Base-by-base conservation (phyloP, 2,797 vertebrate genomes). In the Psittacula derbiana region DNA sequence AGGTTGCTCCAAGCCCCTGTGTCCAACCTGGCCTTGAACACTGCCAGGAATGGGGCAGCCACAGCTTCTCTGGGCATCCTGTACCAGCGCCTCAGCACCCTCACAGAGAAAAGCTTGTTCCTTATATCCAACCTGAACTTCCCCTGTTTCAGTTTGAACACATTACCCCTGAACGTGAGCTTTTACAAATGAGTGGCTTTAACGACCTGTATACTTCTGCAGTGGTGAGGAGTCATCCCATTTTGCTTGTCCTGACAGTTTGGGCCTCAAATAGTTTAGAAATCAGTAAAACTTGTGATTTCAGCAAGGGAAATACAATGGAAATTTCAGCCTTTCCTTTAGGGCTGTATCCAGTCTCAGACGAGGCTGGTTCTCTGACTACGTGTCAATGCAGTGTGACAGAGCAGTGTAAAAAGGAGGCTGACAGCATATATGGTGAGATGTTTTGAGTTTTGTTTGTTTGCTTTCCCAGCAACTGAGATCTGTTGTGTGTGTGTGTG, bases 351-450 rank as follows among this genome's bases (percentile, higher is more conserved):
- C 10, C 47, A 36, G 0, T 28, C 15, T 72, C 53, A 24, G 67
- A 27, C 25, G 24, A 31, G 75, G 23, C 40, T 76, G 16, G 6
- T 55, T 86, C 38, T 80, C n/a, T 80, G 65, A 36, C 61, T 23
- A 2, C 2, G 0, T 17, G n/a, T 30, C 18, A 44, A 12, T 25
- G 73, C 17, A 53, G 49, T 1, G 2, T 78, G 44, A 73, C 11
- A 64, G 52, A 27, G 19, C 49, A 55, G 20, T 8, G 33, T 75
- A 17, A 62, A 60, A 50, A 62, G 38, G 31, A 72, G 38, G 6
- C 61, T 70, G 87, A n/a, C 12, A 47, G 33, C 21, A 16, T 55
- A 13, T 12, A 28, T 6, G 11, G 65, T 69, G 19, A 76, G 73
- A 25, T 18, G 4, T 16, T 61, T 60, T 60, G 16, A 0, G 14